Conservation (phyloP, 2,113 vertebrate genomes). For the Passer domesticus region DNA sequence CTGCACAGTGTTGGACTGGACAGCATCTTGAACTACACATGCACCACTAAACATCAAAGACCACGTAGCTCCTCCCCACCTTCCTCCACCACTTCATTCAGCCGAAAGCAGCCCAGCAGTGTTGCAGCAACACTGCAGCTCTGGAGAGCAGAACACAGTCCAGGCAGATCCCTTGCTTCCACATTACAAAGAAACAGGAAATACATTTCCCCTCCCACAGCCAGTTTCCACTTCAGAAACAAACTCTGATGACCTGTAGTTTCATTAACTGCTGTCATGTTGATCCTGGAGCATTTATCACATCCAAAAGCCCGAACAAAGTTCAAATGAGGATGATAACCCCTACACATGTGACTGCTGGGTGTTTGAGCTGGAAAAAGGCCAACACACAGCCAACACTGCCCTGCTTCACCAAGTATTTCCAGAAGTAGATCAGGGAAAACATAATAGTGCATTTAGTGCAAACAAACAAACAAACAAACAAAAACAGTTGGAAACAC, state of each 20-base stretch:
- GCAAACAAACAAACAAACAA: not conserved
- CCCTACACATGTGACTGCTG: not conserved
- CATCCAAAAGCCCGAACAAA: not conserved
- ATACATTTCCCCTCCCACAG: not conserved
- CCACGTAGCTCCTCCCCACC: rapidly evolving
- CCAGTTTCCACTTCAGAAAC: not conserved
- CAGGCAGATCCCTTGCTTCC: not conserved
- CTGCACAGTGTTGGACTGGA: not conserved
- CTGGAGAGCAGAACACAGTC: not conserved
- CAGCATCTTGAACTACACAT: not conserved
- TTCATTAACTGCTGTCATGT: not conserved
- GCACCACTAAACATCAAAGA: not conserved
- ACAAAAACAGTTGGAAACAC: not conserved
- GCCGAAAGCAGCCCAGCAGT: not conserved
- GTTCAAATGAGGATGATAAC: conserved; percentile 11
- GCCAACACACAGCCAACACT: not conserved
- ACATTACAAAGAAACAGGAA: not conserved
- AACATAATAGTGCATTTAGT: not conserved
- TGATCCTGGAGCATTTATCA: not conserved
- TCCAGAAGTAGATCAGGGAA: not conserved
- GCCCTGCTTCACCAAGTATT: not conserved
- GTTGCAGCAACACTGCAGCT: not conserved
- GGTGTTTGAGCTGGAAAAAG: not conserved
- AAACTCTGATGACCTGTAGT: not conserved
- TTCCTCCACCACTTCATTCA: not conserved